Evolutionary conservation across 2,113 vertebrate species (phyloP).

Genomic region (Gymnorhina tibicen): DNA sequence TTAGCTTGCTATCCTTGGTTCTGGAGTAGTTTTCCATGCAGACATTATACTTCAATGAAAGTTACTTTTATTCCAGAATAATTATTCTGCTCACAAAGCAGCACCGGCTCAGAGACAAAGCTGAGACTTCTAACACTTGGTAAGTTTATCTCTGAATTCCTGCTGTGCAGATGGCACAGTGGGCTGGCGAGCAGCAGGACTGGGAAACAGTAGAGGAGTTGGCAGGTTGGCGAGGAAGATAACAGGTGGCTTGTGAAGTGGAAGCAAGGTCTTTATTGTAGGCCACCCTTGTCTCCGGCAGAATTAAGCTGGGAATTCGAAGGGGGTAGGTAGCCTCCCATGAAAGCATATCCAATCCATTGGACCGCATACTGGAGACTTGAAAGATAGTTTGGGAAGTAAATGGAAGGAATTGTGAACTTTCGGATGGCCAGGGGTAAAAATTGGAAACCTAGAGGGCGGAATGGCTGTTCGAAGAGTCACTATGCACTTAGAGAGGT

Average conservation of each 20-base stretch:
- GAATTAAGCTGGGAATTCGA: neutral
- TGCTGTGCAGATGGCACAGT: conserved; percentile 63
- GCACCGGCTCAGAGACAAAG: conserved; percentile 36
- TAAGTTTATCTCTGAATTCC: conserved; percentile 55
- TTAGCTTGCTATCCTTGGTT: neutral
- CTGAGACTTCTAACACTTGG: conserved; percentile 55
- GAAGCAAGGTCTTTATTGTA: conserved; percentile 51
- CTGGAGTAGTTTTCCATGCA: neutral
- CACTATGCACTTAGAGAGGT: neutral
- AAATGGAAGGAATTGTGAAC: neutral
- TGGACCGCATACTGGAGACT: neutral
- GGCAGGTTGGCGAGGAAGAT: conserved; percentile 39
- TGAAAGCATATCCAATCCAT: neutral
- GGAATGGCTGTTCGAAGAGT: neutral
- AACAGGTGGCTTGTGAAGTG: conserved; percentile 62
- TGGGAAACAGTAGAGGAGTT: conserved; percentile 50
- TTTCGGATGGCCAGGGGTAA: neutral
- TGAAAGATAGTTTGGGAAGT: neutral
- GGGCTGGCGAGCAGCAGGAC: conserved; percentile 58
- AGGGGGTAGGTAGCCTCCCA: neutral
- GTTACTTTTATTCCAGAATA: conserved; percentile 32
- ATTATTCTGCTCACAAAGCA: conserved; percentile 61
- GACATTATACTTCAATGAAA: neutral
- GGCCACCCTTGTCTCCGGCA: conserved; percentile 1
- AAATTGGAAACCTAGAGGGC: neutral